phyloP scores from a whole-genome alignment of 2,888 invertebrate species.

The Ormyrus thymus region DNA sequence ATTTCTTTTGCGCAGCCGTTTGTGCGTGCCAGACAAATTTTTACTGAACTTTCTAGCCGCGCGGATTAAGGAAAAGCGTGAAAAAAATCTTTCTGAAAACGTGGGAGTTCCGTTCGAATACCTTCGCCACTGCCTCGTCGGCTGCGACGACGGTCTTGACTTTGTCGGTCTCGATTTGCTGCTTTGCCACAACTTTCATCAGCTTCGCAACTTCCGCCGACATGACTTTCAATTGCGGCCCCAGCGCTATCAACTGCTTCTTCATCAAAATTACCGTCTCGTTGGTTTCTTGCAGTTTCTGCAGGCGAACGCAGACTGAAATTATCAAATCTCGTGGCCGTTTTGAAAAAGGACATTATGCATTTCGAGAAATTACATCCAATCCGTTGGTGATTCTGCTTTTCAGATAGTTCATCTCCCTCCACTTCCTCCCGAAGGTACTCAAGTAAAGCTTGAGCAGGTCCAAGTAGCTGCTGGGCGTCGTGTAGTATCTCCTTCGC shows the following conservation, averaged over 20 bases:
- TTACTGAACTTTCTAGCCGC: too few species aligned
- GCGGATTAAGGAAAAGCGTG: too few species aligned
- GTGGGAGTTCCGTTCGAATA: constrained; percentile 62
- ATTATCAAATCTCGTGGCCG: background rate
- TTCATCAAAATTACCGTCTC: constrained; percentile 90
- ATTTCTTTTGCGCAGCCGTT: too few species aligned
- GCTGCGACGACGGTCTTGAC: constrained; percentile 86
- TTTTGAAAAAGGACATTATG: background rate
- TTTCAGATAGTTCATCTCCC: constrained; percentile 80
- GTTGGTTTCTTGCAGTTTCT: constrained; percentile 89
- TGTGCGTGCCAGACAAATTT: too few species aligned
- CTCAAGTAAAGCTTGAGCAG: constrained; percentile 86
- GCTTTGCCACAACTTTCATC: constrained; percentile 84
- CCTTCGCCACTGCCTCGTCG: constrained; percentile 90
- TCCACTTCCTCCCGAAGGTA: constrained; percentile 83
- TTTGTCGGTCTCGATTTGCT: constrained; percentile 88
- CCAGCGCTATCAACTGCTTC: constrained; percentile 86
- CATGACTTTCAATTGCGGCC: constrained; percentile 87
- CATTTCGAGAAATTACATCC: constrained; percentile 70
- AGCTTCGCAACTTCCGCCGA: constrained; percentile 85
- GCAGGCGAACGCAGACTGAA: constrained; percentile 55
- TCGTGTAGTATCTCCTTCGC: constrained; percentile 91
- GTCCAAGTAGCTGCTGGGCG: constrained; percentile 93
- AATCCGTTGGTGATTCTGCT: constrained; percentile 86
- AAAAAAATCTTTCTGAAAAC: too few species aligned